Evolutionary conservation across 2,888 invertebrate genomes (phyloP).

Genomic region (Tridacna crocea): DNA sequence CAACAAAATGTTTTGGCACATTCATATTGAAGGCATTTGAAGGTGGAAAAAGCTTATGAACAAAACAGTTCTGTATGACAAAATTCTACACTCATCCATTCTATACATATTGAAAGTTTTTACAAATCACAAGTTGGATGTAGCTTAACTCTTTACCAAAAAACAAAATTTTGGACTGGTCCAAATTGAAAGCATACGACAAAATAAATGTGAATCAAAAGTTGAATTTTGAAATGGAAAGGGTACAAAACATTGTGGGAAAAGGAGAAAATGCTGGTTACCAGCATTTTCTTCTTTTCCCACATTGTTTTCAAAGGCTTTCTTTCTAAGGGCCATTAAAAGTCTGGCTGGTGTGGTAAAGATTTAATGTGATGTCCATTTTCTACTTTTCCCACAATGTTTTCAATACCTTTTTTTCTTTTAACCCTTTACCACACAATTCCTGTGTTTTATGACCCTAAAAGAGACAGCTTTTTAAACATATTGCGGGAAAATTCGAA

Average conservation of each 20-base stretch:
- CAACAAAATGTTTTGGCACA: neutral
- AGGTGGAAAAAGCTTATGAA: neutral
- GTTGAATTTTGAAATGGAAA: neutral
- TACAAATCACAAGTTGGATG: no score
- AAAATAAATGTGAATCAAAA: no score
- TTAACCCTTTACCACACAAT: neutral
- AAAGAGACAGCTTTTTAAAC: neutral
- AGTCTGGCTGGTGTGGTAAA: no score
- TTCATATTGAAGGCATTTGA: neutral
- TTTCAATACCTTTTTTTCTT: neutral
- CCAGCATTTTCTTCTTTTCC: neutral
- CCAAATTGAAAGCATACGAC: no score
- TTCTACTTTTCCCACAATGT: neutral
- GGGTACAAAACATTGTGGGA: neutral
- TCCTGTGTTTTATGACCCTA: neutral
- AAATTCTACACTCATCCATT: no score
- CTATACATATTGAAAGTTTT: no score
- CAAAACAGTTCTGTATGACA: no score
- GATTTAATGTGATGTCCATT: neutral
- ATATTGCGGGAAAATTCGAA: neutral
- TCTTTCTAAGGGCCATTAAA: no score
- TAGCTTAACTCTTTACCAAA: no score
- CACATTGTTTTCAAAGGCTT: neutral
- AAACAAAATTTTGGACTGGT: no score
- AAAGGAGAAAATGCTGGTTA: neutral